Evolutionary conservation across 2,113 vertebrate genomes (phyloP).

Genomic region (Saccopteryx bilineata): DNA sequence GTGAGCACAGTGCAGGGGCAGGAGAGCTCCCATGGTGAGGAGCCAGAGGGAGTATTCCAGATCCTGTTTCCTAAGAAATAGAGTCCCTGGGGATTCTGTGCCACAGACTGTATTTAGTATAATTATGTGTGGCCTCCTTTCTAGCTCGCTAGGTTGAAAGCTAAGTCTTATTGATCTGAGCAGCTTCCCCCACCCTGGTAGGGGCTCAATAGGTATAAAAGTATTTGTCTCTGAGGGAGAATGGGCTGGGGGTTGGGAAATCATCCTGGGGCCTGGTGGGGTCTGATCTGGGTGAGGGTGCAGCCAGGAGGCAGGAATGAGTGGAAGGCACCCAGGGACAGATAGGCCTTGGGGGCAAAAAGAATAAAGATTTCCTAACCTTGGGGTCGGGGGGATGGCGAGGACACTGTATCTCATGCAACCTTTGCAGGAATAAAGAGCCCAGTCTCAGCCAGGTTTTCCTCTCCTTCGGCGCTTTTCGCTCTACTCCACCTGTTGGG

Average conservation of each 20-base stretch:
- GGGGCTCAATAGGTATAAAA: neutral
- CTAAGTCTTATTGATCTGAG: neutral
- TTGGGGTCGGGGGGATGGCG: neutral
- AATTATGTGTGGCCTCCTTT: neutral
- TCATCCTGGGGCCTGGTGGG: neutral
- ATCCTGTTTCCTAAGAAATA: neutral
- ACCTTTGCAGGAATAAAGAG: neutral
- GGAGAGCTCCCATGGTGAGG: neutral
- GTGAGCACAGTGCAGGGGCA: neutral
- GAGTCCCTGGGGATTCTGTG: neutral
- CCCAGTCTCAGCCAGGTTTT: neutral
- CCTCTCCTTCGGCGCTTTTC: neutral
- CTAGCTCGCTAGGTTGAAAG: neutral
- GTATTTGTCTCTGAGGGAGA: neutral
- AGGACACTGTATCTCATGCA: neutral
- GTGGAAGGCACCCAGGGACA: neutral
- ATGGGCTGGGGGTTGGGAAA: neutral
- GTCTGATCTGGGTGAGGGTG: neutral
- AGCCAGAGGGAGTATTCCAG: neutral
- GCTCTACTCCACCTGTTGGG: neutral
- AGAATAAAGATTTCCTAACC: neutral
- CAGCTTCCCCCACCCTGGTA: neutral
- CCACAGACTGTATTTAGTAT: no score
- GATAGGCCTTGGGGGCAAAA: neutral
- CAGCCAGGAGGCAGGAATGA: neutral